These are phyloP conservation scores for Orbicella faveolata DNA, from an alignment of 64 coral and sea anemone genomes.

Conservation along the genomic window DNA sequence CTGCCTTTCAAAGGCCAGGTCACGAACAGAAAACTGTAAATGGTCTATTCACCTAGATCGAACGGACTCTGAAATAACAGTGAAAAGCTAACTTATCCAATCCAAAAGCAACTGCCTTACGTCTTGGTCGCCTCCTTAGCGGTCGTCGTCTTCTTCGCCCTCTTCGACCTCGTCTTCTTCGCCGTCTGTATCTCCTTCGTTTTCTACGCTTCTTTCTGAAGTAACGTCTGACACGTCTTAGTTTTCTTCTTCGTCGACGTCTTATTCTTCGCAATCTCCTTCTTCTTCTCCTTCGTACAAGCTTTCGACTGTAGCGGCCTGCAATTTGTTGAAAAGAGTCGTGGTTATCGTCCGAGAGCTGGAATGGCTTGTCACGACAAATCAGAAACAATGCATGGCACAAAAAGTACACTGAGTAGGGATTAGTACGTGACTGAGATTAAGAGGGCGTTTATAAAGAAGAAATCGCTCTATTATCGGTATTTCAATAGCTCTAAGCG, in stretches of 20 bases:
- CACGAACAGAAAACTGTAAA: no score
- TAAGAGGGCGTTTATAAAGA: no score
- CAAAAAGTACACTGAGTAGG: no score
- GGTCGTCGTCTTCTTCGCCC: neutral
- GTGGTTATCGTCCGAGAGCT: neutral
- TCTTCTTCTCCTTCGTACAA: neutral
- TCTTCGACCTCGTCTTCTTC: neutral
- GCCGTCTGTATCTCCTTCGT: neutral
- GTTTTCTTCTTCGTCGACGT: neutral
- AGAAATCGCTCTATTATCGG: no score
- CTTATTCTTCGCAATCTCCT: neutral
- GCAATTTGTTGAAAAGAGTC: neutral
- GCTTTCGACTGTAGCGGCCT: neutral
- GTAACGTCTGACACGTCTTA: neutral
- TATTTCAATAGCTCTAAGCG: no score
- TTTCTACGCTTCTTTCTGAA: conserved; percentile 3
- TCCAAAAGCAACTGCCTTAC: neutral
- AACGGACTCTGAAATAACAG: no score
- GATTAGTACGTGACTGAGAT: no score
- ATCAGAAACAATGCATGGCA: no score
- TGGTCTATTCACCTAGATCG: no score
- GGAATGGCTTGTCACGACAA: no score
- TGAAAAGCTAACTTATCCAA: no score
- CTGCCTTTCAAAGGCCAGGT: no score
- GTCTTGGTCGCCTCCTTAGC: neutral